Evolutionary conservation across 2,888 invertebrate genomes (phyloP).

Genomic region (Amphiduros pacificus): DNA sequence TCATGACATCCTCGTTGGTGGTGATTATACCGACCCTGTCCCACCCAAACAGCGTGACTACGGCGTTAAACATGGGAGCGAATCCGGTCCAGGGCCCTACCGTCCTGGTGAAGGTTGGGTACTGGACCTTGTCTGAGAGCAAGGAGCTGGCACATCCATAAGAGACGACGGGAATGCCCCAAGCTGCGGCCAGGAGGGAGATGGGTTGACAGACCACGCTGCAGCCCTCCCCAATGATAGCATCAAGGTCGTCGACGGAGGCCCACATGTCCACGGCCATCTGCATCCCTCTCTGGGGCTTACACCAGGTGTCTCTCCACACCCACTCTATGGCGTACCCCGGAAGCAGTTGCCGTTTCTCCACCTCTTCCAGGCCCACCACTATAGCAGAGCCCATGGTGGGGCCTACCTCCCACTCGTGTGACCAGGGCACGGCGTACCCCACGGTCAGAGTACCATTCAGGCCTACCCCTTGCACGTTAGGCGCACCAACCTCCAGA

Average conservation of each 20-base stretch:
- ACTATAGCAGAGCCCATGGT: background rate
- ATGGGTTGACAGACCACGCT: constrained; percentile 10
- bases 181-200: constrained; percentile 1
- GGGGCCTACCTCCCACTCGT: background rate
- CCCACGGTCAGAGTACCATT: background rate
- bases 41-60: constrained; percentile 1
- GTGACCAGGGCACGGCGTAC: background rate
- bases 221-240: constrained; percentile 2
- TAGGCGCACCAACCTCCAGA: too few species aligned
- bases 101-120: constrained; percentile 12
- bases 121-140: constrained; percentile 1
- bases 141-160: constrained; percentile 6
- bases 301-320: constrained; percentile 6
- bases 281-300: background rate
- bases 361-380: background rate
- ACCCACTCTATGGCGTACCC: constrained; percentile 3
- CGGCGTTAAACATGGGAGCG: constrained; percentile 7
- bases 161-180: constrained; percentile 11
- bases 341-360: background rate
- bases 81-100: constrained; percentile 4
- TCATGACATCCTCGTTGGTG: background rate
- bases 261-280: constrained; percentile 11
- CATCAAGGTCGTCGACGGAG: background rate
- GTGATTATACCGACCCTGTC: constrained; percentile 3
- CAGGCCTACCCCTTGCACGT: too few species aligned